Base-by-base conservation (phyloP, 2,797 vertebrate species). In the Acanthurus leucopareius region DNA sequence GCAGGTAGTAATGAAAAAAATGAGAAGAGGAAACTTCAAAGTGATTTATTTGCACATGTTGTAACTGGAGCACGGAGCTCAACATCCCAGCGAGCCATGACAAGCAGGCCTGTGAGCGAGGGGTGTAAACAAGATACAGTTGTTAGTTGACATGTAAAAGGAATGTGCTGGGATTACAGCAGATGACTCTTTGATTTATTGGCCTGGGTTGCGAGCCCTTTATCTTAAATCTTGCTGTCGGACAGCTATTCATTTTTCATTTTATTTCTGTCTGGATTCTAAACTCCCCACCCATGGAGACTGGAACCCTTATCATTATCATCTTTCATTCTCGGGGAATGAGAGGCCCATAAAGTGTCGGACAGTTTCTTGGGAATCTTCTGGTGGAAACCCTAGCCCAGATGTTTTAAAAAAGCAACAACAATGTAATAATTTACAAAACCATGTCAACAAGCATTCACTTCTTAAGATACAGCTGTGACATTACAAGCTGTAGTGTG, bases 161-260 rank as follows among this genome's bases (percentile, higher is more conserved):
- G 93, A 92, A 93, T 93, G 91, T 72, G 68, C 87, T 92, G 79
- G 82, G 77, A 90, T 93, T 89, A 89, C 87, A 87, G 86, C 72
- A 75, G 82, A 91, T 82, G 87, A 69, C 83, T 72, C 71, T 73
- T 77, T 93, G 90, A 93, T 92, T 91, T 92, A 93, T 90, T 52
- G 86, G 73, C 71, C 57, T 66, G 60, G 82, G 80, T 79, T 28
- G 78, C 73, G 6, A 79, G 78, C 53, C 73, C 77, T 86, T 92
- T 83, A 90, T 93, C 92, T 90, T 86, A 88, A 91, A 89, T 91
- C 88, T 89, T 13, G 67, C 88, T 84, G 90, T 75, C 68, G 20
- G 88, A 84, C 84, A 73, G 75, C 40, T 19, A 90, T 93, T 89
- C 81, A 77, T 89, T 93, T 42, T 91, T 89, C 88, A 85, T 88